Conservation (phyloP, 2,113 vertebrate genomes). For the Chaenogobius annularis region DNA sequence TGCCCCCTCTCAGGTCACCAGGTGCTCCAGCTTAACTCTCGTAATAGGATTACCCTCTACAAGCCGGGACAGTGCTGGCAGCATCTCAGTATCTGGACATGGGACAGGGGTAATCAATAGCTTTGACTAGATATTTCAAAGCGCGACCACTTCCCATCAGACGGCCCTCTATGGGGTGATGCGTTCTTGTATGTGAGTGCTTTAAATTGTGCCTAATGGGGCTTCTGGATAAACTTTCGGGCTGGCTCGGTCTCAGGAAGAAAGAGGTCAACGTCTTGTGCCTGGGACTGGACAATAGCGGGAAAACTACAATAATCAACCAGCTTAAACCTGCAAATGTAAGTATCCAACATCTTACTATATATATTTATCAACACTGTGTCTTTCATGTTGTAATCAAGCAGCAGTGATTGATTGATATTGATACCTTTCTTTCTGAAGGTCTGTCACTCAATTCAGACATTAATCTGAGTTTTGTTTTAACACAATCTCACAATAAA, state of each 20-base stretch:
- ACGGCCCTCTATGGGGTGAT: slow-evolving; percentile 49
- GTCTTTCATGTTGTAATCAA: neutral
- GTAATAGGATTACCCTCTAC: slow-evolving; percentile 70
- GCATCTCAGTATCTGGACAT: slow-evolving; percentile 36
- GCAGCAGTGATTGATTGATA: slow-evolving; percentile 5
- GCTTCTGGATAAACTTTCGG: slow-evolving; percentile 90
- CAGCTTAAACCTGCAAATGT: slow-evolving; percentile 94
- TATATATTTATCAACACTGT: neutral
- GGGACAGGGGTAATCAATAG: slow-evolving; percentile 1
- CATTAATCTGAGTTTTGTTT: too few species aligned
- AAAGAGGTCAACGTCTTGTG: slow-evolving; percentile 95
- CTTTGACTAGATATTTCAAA: slow-evolving; percentile 4
- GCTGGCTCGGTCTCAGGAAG: slow-evolving; percentile 93
- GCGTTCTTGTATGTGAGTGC: slow-evolving; percentile 12
- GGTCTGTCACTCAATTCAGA: too few species aligned
- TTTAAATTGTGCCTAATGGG: slow-evolving; percentile 78
- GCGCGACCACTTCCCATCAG: slow-evolving; percentile 8
- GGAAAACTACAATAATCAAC: slow-evolving; percentile 98
- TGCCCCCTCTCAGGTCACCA: slow-evolving; percentile 38
- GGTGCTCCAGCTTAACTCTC: slow-evolving; percentile 57
- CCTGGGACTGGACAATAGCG: slow-evolving; percentile 96
- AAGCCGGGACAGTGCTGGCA: slow-evolving; percentile 49
- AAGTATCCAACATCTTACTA: slow-evolving; percentile 62
- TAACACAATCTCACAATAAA: too few species aligned
- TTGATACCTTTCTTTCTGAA: too few species aligned